A percentile compares a stretch with the other conserved stretches of the same genome.
Evolutionary conservation across 2,888 invertebrate genomes (phyloP).

Genomic region (Galerucella nymphaeae): DNA sequence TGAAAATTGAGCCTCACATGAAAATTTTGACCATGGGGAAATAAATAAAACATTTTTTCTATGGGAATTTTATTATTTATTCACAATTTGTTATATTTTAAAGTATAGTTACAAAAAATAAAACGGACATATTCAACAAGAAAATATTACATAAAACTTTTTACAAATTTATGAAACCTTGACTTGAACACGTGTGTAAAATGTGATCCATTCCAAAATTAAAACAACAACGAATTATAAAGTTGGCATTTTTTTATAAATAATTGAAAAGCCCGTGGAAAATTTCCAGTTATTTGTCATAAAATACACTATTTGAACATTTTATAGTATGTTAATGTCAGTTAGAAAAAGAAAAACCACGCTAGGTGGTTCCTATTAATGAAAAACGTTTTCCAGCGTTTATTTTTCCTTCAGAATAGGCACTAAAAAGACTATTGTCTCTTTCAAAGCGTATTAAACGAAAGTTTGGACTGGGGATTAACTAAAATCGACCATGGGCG

Average conservation of each 20-base stretch:
- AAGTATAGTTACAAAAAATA: constrained; percentile 44
- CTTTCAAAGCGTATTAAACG: no score
- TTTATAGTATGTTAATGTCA: no score
- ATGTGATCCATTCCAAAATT: constrained; percentile 26
- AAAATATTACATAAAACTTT: constrained; percentile 42
- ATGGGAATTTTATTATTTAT: constrained; percentile 42
- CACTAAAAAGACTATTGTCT: no score
- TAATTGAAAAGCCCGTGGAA: constrained; percentile 13
- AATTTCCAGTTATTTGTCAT: not conserved
- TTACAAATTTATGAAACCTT: constrained; percentile 43
- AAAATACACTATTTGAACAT: no score
- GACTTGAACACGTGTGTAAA: constrained; percentile 7
- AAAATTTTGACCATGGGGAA: not conserved
- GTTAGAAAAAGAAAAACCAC: no score
- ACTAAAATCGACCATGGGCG: no score
- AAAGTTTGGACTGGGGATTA: no score
- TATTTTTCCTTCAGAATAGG: no score
- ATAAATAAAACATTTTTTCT: constrained; percentile 3
- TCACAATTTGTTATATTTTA: constrained; percentile 48
- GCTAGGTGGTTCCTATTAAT: no score
- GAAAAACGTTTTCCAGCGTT: no score
- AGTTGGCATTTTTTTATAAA: constrained; percentile 19
- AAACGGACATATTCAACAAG: constrained; percentile 38
- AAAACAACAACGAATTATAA: constrained; percentile 24
- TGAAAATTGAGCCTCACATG: no score